Base-by-base conservation (phyloP, 92 coral and sea anemone genomes). In the Epizoanthus fatuus region DNA sequence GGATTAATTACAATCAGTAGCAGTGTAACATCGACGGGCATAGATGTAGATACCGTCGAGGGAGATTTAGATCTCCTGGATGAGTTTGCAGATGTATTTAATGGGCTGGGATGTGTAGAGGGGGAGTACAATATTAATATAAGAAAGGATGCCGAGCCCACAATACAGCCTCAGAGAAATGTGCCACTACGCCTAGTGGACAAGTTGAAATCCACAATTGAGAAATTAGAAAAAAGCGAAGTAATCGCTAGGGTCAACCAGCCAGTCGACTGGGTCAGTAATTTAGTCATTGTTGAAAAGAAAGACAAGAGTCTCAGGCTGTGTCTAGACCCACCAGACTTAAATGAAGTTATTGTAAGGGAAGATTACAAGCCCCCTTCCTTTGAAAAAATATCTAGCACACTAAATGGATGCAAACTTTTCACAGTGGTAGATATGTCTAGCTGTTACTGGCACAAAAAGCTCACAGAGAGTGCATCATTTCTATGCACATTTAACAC, bases 361-460 rank as follows among this genome's bases (percentile, higher is more conserved):
- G 90, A 78, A 60, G 79, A 78, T 74, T 63, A 47, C 69, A 44
- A 65, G 63, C 81, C 81, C 64, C 79, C 85, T 39, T 75, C 86
- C 73, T 56, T 87, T 71, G 91, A 87, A 81, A 74, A 65, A 60
- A 81, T 72, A 55, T 87, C 87, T 35, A 81, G 72, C 66, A 81
- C 63, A 47, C 66, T 81, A 7, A 81, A 87, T 54, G 79, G 87
- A 42, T 74, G 75, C n/a, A 72, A 84, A 17, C 22, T 56, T 40
- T 74, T 84, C 80, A 70, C 75, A 38, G 81, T 84, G 12, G 78
- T 87, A 62, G 87, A 86, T 57, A 86, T 67, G 89, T 47, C 84
- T 49, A 86, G 74, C 64, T 87, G 87, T 74, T 87, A 88, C 53
- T 81, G 87, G 91, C 83, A 88, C 83, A 66, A 88, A 81, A 74